Percentiles rank a stretch among this genome's conserved stretches.
These are phyloP conservation scores for Lobophora halterata DNA, from an alignment of 2,888 invertebrate genomes.

Conservation along the genomic window DNA sequence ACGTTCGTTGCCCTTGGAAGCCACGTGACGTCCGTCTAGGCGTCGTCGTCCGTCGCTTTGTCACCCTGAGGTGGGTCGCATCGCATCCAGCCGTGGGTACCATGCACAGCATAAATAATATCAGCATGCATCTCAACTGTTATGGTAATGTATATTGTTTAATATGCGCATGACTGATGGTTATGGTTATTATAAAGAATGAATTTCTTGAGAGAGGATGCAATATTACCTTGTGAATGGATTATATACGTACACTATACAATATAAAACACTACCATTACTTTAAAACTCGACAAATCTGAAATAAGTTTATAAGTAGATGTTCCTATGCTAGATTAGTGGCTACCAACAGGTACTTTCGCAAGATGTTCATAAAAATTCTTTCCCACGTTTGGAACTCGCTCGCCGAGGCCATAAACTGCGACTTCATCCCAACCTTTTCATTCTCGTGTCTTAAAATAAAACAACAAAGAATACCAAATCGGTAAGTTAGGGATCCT, in stretches of 20 bases:
- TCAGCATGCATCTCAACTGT: constrained; percentile 19
- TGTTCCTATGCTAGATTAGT: too few relatives aligned
- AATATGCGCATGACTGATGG: constrained; percentile 6
- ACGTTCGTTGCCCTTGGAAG: constrained; percentile 52
- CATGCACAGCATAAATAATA: constrained; percentile 13
- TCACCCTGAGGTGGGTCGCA: constrained; percentile 16
- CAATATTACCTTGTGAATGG: constrained; percentile 2
- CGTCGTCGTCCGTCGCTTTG: constrained; percentile 15
- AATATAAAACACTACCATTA: too few relatives aligned
- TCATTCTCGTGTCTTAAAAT: constrained; percentile 54
- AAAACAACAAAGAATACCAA: constrained; percentile 65
- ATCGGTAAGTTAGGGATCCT: constrained; percentile 68
- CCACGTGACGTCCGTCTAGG: constrained; percentile 26
- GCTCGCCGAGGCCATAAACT: constrained; percentile 39
- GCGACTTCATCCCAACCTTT: constrained; percentile 42
- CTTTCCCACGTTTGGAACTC: constrained; percentile 42
- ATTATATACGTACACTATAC: constrained; percentile 22
- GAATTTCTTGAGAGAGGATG: not conserved
- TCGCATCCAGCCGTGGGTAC: constrained; percentile 5
- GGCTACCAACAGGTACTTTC: too few relatives aligned
- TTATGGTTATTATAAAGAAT: too few relatives aligned
- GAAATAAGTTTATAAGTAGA: too few relatives aligned
- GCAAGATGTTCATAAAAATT: constrained; percentile 34
- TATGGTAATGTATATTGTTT: constrained; percentile 13
- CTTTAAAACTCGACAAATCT: too few relatives aligned